Conservation (phyloP, 1,140 invertebrate genomes). For the Pinna nobilis region DNA sequence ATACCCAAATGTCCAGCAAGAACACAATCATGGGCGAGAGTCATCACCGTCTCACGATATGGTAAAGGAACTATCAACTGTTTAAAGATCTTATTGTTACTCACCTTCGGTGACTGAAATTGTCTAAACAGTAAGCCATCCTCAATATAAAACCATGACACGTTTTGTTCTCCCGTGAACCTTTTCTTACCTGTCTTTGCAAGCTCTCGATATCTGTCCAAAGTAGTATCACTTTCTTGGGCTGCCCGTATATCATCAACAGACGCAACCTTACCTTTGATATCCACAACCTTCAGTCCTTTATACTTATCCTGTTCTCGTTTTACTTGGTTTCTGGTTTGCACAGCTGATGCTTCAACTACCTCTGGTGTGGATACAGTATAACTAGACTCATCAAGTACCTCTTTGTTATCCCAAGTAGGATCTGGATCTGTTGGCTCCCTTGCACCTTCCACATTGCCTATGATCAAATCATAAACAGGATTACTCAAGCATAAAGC, state of each 20-base stretch:
- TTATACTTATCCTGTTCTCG: neutral
- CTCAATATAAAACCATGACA: neutral
- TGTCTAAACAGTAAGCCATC: slow-evolving; percentile 14
- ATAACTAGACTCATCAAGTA: neutral
- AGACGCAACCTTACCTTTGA: no score
- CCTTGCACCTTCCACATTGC: slow-evolving; percentile 38
- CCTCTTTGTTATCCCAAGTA: neutral
- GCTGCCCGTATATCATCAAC: neutral
- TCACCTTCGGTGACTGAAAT: slow-evolving; percentile 12
- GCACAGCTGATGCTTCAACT: neutral
- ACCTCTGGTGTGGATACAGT: no score
- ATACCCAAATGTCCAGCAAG: slow-evolving; percentile 11
- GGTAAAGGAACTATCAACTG: slow-evolving; percentile 14
- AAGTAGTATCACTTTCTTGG: neutral
- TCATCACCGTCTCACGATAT: slow-evolving; percentile 15
- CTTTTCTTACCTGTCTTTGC: neutral
- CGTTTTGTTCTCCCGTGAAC: neutral
- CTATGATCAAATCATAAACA: slow-evolving; percentile 41
- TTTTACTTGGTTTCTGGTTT: slow-evolving; percentile 1
- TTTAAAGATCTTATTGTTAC: slow-evolving; percentile 10
- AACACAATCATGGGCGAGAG: slow-evolving; percentile 11
- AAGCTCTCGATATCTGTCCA: neutral
- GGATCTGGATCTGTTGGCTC: neutral
- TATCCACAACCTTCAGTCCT: neutral
- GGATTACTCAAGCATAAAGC: slow-evolving; percentile 36